phyloP scores from a whole-genome alignment of 2,113 vertebrate species.

The Gasterosteus nipponicus region DNA sequence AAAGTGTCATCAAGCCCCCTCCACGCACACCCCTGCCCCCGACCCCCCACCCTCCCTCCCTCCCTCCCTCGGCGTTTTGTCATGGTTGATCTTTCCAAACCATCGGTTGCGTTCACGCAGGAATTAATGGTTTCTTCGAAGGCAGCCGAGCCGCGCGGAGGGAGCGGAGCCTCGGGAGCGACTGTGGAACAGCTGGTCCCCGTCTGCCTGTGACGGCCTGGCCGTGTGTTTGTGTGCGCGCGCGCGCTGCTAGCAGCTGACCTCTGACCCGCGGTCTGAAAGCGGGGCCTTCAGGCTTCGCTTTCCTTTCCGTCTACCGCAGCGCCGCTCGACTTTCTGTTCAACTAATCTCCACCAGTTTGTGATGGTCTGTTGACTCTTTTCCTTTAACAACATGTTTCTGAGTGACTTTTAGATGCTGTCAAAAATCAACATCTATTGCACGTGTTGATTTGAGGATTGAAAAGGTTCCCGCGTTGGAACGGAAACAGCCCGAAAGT shows the following conservation, averaged over 20 bases:
- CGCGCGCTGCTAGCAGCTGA: constrained; percentile 46
- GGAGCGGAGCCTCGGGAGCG: constrained; percentile 55
- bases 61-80: constrained; percentile 44
- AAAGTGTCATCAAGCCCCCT: constrained; percentile 28
- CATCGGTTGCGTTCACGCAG: constrained; percentile 61
- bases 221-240: constrained; percentile 44
- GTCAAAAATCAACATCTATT: neutral
- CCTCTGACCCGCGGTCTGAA: constrained; percentile 37
- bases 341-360: neutral
- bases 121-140: constrained; percentile 71
- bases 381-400: neutral
- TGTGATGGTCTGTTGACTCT: neutral
- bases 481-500: neutral
- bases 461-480: neutral
- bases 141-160: constrained; percentile 62
- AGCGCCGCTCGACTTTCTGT: neutral
- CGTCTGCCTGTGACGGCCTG: constrained; percentile 64
- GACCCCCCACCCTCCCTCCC: neutral
- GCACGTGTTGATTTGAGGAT: neutral
- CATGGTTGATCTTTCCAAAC: constrained; percentile 70
- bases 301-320: neutral
- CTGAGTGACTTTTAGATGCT: neutral
- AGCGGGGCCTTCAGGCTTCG: neutral
- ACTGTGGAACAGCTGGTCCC: constrained; percentile 75
- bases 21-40: neutral